These are phyloP conservation scores for Aporophyla lueneburgensis DNA, from an alignment of 2,888 invertebrate genomes.

Conservation along the genomic window DNA sequence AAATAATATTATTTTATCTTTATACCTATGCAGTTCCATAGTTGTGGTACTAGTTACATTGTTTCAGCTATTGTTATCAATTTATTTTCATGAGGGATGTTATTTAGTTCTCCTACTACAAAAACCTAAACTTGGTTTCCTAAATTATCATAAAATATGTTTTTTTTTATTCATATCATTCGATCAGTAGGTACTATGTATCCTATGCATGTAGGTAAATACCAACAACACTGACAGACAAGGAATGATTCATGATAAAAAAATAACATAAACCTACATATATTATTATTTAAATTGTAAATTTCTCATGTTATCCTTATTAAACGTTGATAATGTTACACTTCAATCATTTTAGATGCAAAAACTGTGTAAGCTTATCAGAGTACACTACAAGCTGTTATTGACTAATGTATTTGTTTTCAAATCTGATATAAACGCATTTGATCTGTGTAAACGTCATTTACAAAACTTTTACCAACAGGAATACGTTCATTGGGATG, in stretches of 20 bases:
- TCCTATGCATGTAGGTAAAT: background rate
- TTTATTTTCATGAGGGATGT: background rate
- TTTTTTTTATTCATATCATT: background rate
- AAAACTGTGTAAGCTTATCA: constrained; percentile 23
- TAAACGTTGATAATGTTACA: constrained; percentile 14
- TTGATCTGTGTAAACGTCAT: constrained; percentile 42
- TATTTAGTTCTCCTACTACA: background rate
- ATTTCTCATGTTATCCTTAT: constrained; percentile 12
- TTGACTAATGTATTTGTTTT: background rate
- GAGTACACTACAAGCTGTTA: constrained; percentile 21
- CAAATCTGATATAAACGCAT: constrained; percentile 18
- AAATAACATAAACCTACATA: constrained; percentile 6
- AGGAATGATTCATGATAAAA: constrained; percentile 27
- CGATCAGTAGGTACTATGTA: background rate
- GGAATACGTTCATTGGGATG: constrained; percentile 64
- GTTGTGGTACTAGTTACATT: background rate
- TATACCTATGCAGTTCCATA: background rate
- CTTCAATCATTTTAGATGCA: constrained; percentile 12
- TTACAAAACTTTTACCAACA: constrained; percentile 49
- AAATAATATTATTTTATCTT: background rate
- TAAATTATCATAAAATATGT: background rate
- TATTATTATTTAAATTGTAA: constrained; percentile 8
- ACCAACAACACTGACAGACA: background rate
- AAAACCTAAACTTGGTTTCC: background rate
- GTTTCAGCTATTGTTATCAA: background rate